Evolutionary conservation across 2,797 vertebrate genomes (phyloP), one percentile per base, ranked within the genome.

Genomic region (Sebastes matsubarae): DNA sequence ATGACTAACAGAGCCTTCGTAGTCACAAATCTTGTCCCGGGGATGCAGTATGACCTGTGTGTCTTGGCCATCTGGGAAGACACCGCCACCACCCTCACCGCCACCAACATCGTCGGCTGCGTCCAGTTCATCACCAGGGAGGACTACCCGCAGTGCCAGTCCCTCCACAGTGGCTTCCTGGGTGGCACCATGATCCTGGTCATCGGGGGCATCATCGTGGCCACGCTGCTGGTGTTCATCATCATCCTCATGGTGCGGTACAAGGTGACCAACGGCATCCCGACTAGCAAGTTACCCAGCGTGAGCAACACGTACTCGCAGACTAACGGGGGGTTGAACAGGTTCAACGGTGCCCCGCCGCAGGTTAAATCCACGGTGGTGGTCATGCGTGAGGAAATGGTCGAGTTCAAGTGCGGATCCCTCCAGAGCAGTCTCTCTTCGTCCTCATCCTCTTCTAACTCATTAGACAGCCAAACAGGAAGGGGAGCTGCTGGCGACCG

Each of bases 51-150:
- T n/a, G 98, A 99, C 88, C 92, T 99, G 84, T 99, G 99, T 0
- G 98, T 99, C 64, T 91, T 99, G 93, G 98, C 98, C 87, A 98
- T 99, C 93, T 99, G 98, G 97, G 98, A 99, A 4, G 99, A 99
- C 95, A 97, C 96, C 0, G 97, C 97, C 84, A 99, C 99, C 0
- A 98, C 97, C 0, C 97, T 99, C 83, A 99, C 98, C 0, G 99
- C 98, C 90, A 99, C 99, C 92, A 99, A 99, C 82, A 96, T 99
- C 9, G 97, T 99, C 16, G 99, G 99, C 79, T 99, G 99, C 0
- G 96, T 97, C 87, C 97, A 98, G 93, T 99, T 99, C 93, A 92
- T 97, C 94, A 99, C 99, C 87, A 96, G 95, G 72, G 98, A 98
- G 24, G 98, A 99, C 87, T 98, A 99, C 85, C 96, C 97, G 0